phyloP scores from a whole-genome alignment of 2,888 invertebrate genomes.

The Octonoba sinensis region DNA sequence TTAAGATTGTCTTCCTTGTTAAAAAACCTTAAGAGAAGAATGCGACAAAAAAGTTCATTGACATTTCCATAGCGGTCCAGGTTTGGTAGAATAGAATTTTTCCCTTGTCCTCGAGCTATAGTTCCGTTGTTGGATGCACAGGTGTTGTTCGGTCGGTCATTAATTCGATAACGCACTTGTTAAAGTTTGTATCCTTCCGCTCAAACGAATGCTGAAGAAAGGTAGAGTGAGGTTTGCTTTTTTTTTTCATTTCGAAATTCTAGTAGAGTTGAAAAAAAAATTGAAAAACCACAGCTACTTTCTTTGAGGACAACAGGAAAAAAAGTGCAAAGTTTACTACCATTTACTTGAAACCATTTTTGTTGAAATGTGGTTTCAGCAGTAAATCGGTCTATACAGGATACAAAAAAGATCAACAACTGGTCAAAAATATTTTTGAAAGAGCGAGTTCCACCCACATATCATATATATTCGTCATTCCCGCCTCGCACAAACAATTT shows the following conservation, averaged over 20 bases:
- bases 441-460: no score
- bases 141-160: conserved; percentile 27
- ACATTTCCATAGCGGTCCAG: conserved; percentile 59
- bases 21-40: conserved; percentile 43
- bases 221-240: background rate
- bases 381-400: no score
- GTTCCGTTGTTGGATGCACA: conserved; percentile 25
- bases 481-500: no score
- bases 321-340: no score
- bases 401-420: no score
- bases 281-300: no score
- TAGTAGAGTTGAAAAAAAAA: no score
- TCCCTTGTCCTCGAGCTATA: conserved; percentile 18
- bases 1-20: conserved; percentile 16
- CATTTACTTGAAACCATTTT: no score
- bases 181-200: conserved; percentile 30
- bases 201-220: background rate
- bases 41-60: conserved; percentile 55
- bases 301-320: no score
- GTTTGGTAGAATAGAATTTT: conserved; percentile 9
- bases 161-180: conserved; percentile 41
- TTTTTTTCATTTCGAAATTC: background rate
- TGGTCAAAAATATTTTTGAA: no score
- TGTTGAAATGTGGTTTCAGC: no score
- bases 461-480: no score